Conservation (phyloP, 2,113 vertebrate genomes). For the Lamprologus callipterus region DNA sequence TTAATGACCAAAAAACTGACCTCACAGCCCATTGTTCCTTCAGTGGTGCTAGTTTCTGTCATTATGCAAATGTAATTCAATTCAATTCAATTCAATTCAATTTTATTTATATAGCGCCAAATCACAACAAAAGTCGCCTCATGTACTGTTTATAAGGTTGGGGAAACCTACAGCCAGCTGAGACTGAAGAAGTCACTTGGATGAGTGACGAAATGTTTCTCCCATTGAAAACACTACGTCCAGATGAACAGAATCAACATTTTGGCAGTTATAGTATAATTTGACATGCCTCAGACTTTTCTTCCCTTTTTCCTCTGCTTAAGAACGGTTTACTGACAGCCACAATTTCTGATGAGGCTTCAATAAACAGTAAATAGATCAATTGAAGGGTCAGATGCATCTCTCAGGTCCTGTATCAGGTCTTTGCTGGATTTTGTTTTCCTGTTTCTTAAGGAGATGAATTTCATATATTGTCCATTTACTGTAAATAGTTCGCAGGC, state of each 20-base stretch:
- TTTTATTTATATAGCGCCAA: too few species aligned
- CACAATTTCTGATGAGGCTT: not conserved
- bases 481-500: not conserved
- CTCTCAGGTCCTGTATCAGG: not conserved
- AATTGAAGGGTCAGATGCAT: not conserved
- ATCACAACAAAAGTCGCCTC: too few species aligned
- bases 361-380: not conserved
- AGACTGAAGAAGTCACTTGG: not conserved
- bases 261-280: not conserved
- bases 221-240: accelerated
- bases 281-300: not conserved
- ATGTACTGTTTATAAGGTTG: not conserved
- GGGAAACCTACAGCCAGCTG: not conserved
- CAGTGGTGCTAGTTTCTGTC: not conserved
- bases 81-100: too few species aligned
- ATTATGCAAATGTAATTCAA: not conserved
- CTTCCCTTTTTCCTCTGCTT: not conserved
- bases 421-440: not conserved
- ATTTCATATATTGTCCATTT: not conserved
- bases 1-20: not conserved
- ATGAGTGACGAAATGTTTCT: accelerated
- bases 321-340: not conserved
- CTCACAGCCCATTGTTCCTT: not conserved
- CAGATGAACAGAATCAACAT: not conserved
- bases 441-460: not conserved